phyloP scores from a whole-genome alignment of 1,140 invertebrate genomes.

The Probaryconus sp. region DNA sequence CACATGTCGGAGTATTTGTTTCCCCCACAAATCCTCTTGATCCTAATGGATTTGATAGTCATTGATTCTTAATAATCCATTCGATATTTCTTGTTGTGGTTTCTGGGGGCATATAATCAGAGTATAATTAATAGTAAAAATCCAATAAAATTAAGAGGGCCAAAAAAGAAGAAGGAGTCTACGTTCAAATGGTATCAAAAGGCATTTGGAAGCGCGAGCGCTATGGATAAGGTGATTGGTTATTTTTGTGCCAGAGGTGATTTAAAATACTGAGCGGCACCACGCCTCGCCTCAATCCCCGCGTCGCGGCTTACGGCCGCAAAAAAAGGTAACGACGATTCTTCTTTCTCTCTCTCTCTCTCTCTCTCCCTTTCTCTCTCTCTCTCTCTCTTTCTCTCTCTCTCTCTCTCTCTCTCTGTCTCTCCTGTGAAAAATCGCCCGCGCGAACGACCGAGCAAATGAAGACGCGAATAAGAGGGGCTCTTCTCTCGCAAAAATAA shows the following conservation, averaged over 20 bases:
- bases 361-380: too few species aligned
- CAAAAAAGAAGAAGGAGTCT: neutral
- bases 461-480: constrained; percentile 73
- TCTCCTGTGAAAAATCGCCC: constrained; percentile 69
- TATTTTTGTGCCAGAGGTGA: constrained; percentile 68
- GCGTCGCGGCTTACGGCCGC: constrained; percentile 61
- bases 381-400: too few species aligned
- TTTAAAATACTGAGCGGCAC: constrained; percentile 71
- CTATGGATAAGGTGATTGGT: constrained; percentile 65
- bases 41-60: too few species aligned
- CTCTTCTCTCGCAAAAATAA: constrained; percentile 70
- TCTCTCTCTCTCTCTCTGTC: too few species aligned
- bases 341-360: too few species aligned
- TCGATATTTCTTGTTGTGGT: neutral
- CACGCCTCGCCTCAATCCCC: constrained; percentile 61
- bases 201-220: constrained; percentile 45
- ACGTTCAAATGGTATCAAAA: constrained; percentile 22
- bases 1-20: too few species aligned
- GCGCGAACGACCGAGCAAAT: constrained; percentile 66
- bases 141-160: neutral
- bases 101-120: neutral
- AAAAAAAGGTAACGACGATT: constrained; percentile 65
- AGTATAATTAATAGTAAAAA: constrained; percentile 2
- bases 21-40: too few species aligned
- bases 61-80: too few species aligned